Evolutionary conservation across 2,888 invertebrate species (phyloP).

Genomic region (Amblyteles armatorius): DNA sequence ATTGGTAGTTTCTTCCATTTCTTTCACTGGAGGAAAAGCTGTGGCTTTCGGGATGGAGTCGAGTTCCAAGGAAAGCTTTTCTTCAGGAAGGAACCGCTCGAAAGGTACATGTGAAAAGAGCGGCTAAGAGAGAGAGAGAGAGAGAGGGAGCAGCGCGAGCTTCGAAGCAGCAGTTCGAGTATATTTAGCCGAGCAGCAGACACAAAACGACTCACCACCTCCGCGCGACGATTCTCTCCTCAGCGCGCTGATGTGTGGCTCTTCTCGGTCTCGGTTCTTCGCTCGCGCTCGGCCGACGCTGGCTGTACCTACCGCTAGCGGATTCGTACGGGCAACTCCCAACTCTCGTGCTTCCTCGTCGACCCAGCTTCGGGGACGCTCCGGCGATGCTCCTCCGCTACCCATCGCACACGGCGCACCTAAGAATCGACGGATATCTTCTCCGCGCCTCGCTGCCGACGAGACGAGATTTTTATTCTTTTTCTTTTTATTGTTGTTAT

Average conservation of each 20-base stretch:
- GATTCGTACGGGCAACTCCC: constrained; percentile 19
- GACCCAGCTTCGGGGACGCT: constrained; percentile 24
- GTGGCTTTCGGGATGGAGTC: background rate
- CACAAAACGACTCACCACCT: constrained; percentile 82
- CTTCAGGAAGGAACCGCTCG: constrained; percentile 13
- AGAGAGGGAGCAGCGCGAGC: constrained; percentile 38
- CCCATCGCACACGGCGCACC: constrained; percentile 49
- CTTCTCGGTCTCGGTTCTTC: constrained; percentile 5
- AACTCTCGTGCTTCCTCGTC: constrained; percentile 50
- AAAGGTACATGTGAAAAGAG: constrained; percentile 4
- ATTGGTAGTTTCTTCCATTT: no score
- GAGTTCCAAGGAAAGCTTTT: constrained; percentile 2
- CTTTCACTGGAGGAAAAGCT: background rate
- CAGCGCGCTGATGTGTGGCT: constrained; percentile 9
- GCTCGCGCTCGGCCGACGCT: background rate
- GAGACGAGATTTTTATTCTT: constrained; percentile 25
- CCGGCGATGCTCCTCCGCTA: constrained; percentile 38
- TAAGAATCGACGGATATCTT: constrained; percentile 35
- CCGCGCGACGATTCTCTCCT: constrained; percentile 69
- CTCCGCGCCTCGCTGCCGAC: constrained; percentile 60
- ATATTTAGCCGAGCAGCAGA: constrained; percentile 81
- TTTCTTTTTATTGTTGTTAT: background rate
- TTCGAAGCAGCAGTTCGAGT: constrained; percentile 63
- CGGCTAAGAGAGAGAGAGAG: background rate
- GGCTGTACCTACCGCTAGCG: background rate